Base-by-base conservation (phyloP, 1,140 invertebrate genomes). In the Globodera rostochiensis region DNA sequence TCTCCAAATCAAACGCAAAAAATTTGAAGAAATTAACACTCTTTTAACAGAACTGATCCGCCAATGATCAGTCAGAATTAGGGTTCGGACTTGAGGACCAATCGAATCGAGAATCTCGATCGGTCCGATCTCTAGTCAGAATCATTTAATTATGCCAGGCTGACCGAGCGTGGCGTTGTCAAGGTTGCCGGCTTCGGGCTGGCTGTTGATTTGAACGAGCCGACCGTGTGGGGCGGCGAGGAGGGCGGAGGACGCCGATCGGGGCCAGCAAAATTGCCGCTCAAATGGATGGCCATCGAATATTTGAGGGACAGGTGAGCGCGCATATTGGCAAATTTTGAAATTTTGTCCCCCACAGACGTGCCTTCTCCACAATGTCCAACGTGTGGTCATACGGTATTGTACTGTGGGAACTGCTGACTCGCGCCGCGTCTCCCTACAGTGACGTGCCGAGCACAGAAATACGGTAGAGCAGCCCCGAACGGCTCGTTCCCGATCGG, bases 231-330 rank as follows among this genome's bases (percentile, higher is more conserved):
- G 76, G 81, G 73, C 19, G 86, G 83, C 53, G 84, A 69, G 82
- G 70, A 70, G 73, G 36, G 87, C 84, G 25, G 15, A 45, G 70
- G 50, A 11, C 85, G 81, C n/a, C 81, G 82, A n/a, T 49, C 81
- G 84, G 69, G 86, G 87, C 89, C 87, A 53, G 57, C 73, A 11
- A 80, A 90, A 46, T 83, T 90, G 11, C 88, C 91, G 4, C 83
- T 91, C 45, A 91, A 91, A 83, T 92, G 91, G 91, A 87, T 91
- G 84, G 84, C 83, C 90, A 90, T 47, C 88, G 89, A 47, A 73
- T 82, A 82, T 74, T 45, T 82, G 66, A 53, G 82, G 81, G 80
- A 82, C 66, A 71, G 69, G 46, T 47, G 69, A 9, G 69, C 67
- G 36, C 36, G 36, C 36, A 36, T 36, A 36, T 36, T 36, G 36